Evolutionary conservation across 2,797 vertebrate genomes (phyloP).

Genomic region (Lutjanus campechanus): DNA sequence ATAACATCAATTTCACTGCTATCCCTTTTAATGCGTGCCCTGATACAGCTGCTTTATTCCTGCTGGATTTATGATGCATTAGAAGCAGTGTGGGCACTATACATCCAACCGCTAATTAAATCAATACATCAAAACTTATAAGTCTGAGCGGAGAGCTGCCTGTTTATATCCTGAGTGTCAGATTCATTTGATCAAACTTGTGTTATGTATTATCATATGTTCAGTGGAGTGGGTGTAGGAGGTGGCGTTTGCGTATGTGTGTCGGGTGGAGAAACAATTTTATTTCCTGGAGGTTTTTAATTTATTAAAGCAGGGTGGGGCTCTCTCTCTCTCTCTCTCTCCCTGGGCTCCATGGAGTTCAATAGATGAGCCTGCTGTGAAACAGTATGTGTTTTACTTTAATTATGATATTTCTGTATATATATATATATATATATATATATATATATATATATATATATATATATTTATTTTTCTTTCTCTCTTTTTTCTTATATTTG

Average conservation of each 20-base stretch:
- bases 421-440: no score
- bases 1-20: constrained; percentile 24
- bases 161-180: constrained; percentile 18
- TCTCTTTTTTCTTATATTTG: fast-evolving
- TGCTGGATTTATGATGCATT: constrained; percentile 54
- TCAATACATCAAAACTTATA: constrained; percentile 45
- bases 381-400: background rate
- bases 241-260: constrained; percentile 2
- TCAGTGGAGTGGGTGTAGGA: constrained; percentile 11
- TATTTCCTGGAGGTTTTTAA: constrained; percentile 24
- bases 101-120: constrained; percentile 44
- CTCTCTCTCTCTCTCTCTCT: background rate
- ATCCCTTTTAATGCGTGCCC: constrained; percentile 21
- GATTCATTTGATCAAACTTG: constrained; percentile 36
- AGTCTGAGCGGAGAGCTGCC: constrained; percentile 25
- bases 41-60: constrained; percentile 12
- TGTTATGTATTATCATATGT: constrained; percentile 20
- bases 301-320: constrained; percentile 13
- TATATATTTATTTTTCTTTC: background rate
- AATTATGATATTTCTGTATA: background rate
- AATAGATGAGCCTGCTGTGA: constrained; percentile 2
- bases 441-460: no score
- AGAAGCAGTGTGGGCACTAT: constrained; percentile 24
- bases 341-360: background rate
- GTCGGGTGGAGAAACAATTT: background rate